Conservation (phyloP, 2,797 vertebrate species). For the Poecilia wingei region DNA sequence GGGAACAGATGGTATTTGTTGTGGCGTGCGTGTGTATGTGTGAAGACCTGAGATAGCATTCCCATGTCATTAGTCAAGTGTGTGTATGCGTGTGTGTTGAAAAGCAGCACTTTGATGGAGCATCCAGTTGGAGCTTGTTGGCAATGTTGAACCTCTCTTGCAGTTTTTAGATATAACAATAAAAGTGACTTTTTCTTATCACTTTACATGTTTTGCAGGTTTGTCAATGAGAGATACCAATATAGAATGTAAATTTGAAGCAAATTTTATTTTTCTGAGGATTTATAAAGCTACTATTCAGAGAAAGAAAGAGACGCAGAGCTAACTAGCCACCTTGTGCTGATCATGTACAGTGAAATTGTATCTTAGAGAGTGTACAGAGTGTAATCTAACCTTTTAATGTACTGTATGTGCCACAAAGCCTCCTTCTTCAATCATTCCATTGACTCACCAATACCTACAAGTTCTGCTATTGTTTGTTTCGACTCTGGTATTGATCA, state of each 20-base stretch:
- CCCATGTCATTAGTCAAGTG: constrained; percentile 41
- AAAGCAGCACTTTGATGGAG: constrained; percentile 78
- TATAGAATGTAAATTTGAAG: constrained; percentile 72
- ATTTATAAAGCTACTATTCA: constrained; percentile 68
- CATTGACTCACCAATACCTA: constrained; percentile 60
- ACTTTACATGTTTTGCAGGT: constrained; percentile 47
- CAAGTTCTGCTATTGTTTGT: constrained; percentile 47
- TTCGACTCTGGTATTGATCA: constrained; percentile 55
- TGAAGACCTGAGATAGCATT: constrained; percentile 29
- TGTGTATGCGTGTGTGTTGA: constrained; percentile 46
- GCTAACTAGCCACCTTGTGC: constrained; percentile 53
- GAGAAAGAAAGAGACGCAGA: constrained; percentile 56
- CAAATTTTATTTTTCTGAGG: constrained; percentile 76
- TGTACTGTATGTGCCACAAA: constrained; percentile 74
- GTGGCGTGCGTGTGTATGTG: constrained; percentile 71
- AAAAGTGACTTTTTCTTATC: constrained; percentile 64
- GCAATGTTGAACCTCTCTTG: constrained; percentile 40
- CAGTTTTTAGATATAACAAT: constrained; percentile 37
- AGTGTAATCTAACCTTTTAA: constrained; percentile 70
- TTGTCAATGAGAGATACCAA: constrained; percentile 43
- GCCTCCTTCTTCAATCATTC: constrained; percentile 78
- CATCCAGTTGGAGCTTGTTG: constrained; percentile 41
- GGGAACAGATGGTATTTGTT: constrained; percentile 54
- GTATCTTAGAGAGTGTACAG: constrained; percentile 68
- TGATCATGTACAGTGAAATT: constrained; percentile 69